A percentile compares a stretch with the other conserved stretches of the same genome.
phyloP scores from a whole-genome alignment of 2,888 invertebrate genomes.

The Phanerotoma sp. region DNA sequence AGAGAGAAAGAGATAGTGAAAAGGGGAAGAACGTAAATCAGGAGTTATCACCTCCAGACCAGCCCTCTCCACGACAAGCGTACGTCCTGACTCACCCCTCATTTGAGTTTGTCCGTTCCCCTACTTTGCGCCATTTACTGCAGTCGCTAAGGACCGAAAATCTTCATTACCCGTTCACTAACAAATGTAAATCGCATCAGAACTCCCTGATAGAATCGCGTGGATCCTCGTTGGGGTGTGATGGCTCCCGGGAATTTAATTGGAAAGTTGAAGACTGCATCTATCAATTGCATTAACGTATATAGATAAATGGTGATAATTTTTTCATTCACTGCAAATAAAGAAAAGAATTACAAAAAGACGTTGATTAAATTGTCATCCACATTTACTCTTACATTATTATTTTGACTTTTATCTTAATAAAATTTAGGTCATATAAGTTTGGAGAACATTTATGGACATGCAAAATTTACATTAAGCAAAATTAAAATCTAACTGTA shows the following conservation, averaged over 20 bases:
- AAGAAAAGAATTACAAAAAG: no score
- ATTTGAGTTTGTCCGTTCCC: neutral
- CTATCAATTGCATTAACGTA: neutral
- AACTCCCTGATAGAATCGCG: slow-evolving; percentile 19
- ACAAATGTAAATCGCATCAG: slow-evolving; percentile 48
- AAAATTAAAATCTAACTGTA: no score
- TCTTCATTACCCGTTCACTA: slow-evolving; percentile 49
- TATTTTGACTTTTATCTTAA: no score
- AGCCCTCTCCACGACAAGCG: slow-evolving; percentile 40
- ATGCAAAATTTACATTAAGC: no score
- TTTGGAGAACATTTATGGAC: no score
- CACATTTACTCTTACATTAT: no score
- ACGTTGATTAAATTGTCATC: no score
- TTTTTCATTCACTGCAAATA: no score
- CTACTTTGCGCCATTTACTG: neutral
- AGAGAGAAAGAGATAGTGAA: no score
- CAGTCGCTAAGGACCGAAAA: slow-evolving; percentile 38
- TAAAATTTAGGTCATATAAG: no score
- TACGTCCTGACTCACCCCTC: no score
- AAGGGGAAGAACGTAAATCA: slow-evolving; percentile 46
- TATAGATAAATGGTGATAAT: neutral
- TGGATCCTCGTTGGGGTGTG: neutral
- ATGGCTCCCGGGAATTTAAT: slow-evolving; percentile 19
- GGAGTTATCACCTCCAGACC: slow-evolving; percentile 50
- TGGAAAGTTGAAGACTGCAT: slow-evolving; percentile 8